Evolutionary conservation across 2,797 vertebrate genomes (phyloP).

Genomic region (Chelonia mydas): DNA sequence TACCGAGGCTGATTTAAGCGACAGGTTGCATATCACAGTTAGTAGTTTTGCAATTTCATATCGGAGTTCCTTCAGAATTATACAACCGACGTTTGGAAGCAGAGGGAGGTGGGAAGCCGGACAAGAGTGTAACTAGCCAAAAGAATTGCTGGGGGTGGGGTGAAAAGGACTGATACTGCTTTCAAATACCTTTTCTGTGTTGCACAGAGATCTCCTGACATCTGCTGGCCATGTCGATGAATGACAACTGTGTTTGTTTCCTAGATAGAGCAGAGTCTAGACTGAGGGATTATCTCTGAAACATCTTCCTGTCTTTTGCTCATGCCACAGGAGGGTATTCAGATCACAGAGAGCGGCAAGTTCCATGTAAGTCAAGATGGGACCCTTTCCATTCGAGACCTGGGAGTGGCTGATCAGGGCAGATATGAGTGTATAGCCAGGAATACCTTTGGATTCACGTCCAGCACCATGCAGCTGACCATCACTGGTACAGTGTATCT

Average conservation of each 20-base stretch:
- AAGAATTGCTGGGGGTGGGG: accelerated
- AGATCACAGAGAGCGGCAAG: conserved; percentile 80
- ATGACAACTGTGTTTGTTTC: not conserved
- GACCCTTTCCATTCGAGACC: conserved; percentile 74
- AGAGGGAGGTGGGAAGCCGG: not conserved
- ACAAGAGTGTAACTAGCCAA: not conserved
- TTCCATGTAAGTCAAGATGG: conserved; percentile 76
- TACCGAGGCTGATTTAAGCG: not conserved
- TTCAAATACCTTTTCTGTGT: not conserved
- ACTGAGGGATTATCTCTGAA: not conserved
- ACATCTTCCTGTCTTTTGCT: not conserved
- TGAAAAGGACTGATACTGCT: not conserved
- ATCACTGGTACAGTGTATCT: conserved; percentile 64
- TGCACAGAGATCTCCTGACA: conserved; percentile 64
- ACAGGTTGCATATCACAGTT: not conserved
- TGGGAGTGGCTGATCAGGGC: conserved; percentile 77
- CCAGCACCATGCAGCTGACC: conserved; percentile 76
- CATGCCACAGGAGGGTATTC: conserved; percentile 75
- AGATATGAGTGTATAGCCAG: conserved; percentile 79
- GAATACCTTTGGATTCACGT: conserved; percentile 77
- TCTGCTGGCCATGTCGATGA: conserved; percentile 46
- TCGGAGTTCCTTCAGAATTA: not conserved
- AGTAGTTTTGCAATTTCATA: not conserved
- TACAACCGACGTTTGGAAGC: not conserved
- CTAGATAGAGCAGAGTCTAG: not conserved